A percentile compares a stretch with the other conserved stretches of the same genome.
These are phyloP conservation scores for Drosophila pseudotalamancana DNA, from an alignment of 2,888 invertebrate species.

Conservation along the genomic window DNA sequence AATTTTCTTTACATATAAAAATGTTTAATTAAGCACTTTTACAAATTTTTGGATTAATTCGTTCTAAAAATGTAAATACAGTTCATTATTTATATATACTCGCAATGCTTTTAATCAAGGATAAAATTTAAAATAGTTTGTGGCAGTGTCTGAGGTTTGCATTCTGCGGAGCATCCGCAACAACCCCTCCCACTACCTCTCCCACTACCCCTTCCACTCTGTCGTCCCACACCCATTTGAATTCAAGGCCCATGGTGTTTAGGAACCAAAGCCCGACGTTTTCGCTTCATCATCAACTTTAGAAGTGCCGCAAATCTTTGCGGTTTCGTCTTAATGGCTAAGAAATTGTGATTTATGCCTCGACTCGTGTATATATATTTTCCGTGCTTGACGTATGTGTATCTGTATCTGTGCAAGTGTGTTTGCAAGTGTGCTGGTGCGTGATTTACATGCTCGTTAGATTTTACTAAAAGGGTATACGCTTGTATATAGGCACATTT, in stretches of 20 bases:
- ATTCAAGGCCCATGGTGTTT: conserved; percentile 24
- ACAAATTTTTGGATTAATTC: too few relatives aligned
- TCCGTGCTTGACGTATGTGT: conserved; percentile 21
- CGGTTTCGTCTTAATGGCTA: conserved; percentile 77
- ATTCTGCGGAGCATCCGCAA: conserved; percentile 20
- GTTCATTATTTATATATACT: neutral
- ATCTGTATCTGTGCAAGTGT: conserved; percentile 13
- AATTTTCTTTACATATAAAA: too few relatives aligned
- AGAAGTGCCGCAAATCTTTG: conserved; percentile 76
- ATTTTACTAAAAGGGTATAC: conserved; percentile 26
- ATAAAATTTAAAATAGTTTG: conserved; percentile 19
- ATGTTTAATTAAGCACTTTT: too few relatives aligned
- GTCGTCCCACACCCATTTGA: conserved; percentile 29
- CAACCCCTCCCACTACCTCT: conserved; percentile 1
- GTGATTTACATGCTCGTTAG: conserved; percentile 61
- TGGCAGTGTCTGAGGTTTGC: conserved; percentile 31
- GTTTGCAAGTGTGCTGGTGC: conserved; percentile 22
- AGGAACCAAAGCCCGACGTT: conserved; percentile 29
- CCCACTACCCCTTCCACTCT: neutral
- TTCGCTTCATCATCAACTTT: conserved; percentile 65
- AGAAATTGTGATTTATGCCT: conserved; percentile 72
- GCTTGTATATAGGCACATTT: neutral
- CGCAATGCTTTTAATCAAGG: neutral
- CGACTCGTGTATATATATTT: conserved; percentile 29
- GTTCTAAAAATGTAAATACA: too few relatives aligned